Conservation (phyloP, 2,888 invertebrate species). For the Nymphalis polychloros region DNA sequence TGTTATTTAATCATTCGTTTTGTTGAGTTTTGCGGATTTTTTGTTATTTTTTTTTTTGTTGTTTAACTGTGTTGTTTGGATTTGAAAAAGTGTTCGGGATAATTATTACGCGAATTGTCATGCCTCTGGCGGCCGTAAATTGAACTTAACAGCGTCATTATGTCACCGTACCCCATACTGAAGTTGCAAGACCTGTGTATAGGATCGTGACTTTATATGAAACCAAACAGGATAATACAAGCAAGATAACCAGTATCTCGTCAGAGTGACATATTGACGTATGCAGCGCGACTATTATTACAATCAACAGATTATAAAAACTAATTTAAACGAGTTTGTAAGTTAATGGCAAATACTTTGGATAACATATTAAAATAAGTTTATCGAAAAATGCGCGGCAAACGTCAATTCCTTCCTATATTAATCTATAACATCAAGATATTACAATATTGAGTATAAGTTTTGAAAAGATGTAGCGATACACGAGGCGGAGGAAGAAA, state of each 20-base stretch:
- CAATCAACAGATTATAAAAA: not conserved
- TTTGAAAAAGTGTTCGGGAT: too few relatives aligned
- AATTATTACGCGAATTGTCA: too few relatives aligned
- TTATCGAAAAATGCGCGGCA: not conserved
- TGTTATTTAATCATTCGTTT: too few relatives aligned
- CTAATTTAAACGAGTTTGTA: not conserved
- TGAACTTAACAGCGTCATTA: too few relatives aligned
- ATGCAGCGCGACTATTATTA: constrained; percentile 3
- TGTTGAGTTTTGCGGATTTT: too few relatives aligned
- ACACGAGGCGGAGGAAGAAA: constrained; percentile 18
- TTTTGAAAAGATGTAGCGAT: constrained; percentile 18
- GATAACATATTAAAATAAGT: not conserved
- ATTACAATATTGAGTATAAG: not conserved
- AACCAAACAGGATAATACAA: not conserved
- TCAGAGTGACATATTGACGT: constrained; percentile 3
- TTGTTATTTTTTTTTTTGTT: too few relatives aligned
- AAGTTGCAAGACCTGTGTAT: too few relatives aligned
- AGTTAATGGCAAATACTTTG: constrained; percentile 9
- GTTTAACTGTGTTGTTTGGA: too few relatives aligned
- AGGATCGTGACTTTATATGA: too few relatives aligned
- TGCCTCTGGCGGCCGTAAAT: too few relatives aligned
- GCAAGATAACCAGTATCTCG: constrained; percentile 4
- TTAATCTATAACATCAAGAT: constrained; percentile 11
- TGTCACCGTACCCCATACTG: too few relatives aligned
- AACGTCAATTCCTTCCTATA: constrained; percentile 2